These are phyloP conservation scores for Lottia gigantea DNA, from an alignment of 2,888 invertebrate genomes.

Conservation along the genomic window DNA sequence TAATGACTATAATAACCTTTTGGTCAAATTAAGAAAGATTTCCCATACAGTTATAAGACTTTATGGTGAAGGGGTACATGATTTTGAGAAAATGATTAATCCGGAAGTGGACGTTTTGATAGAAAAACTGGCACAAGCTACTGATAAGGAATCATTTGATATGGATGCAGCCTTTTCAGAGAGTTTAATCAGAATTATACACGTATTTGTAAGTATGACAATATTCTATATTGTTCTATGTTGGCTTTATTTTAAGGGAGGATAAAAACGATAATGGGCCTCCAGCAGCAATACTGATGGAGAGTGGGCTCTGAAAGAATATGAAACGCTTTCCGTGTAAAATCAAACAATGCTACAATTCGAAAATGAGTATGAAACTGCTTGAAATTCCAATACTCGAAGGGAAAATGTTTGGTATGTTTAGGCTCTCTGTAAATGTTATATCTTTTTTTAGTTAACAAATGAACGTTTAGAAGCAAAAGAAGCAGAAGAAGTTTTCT, in stretches of 20 bases:
- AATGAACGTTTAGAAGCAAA: not conserved
- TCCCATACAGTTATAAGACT: not conserved
- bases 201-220: not conserved
- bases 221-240: not conserved
- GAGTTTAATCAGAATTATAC: not conserved
- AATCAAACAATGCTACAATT: too few relatives aligned
- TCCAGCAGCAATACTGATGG: too few relatives aligned
- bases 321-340: too few relatives aligned
- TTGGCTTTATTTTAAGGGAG: too few relatives aligned
- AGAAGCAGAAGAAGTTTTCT: not conserved
- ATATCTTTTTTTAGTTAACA: not conserved
- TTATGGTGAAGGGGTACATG: not conserved
- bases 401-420: too few relatives aligned
- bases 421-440: too few relatives aligned
- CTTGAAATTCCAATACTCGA: too few relatives aligned
- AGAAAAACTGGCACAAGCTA: not conserved
- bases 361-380: too few relatives aligned
- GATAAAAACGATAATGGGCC: too few relatives aligned
- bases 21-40: not conserved
- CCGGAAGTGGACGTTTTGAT: not conserved
- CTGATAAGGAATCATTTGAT: not conserved
- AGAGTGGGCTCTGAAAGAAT: too few relatives aligned
- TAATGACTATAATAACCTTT: not conserved
- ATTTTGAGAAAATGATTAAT: not conserved
- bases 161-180: not conserved